phyloP scores from a whole-genome alignment of 1,140 invertebrate species.

The Leptinotarsa undecemlineata region DNA sequence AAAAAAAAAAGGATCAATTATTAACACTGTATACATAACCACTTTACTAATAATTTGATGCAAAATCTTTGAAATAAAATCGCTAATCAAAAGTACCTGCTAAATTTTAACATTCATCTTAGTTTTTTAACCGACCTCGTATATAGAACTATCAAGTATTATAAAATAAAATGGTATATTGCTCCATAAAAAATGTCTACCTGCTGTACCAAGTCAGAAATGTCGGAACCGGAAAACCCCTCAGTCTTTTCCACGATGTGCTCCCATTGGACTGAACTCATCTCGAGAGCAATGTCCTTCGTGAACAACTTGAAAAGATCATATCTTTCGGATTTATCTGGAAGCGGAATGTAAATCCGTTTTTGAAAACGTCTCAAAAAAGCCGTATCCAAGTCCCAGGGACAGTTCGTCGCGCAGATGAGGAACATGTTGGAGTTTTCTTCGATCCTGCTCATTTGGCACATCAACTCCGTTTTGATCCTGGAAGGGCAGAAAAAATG shows the following conservation, averaged over 20 bases:
- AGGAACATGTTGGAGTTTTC: slow-evolving; percentile 57
- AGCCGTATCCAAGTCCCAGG: slow-evolving; percentile 67
- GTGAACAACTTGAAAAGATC: slow-evolving; percentile 43
- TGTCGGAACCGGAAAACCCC: slow-evolving; percentile 63
- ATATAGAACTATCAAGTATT: no score
- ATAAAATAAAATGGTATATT: no score
- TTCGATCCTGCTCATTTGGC: slow-evolving; percentile 58
- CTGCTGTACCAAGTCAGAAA: slow-evolving; percentile 57
- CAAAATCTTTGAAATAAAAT: no score
- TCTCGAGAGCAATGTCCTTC: slow-evolving; percentile 30
- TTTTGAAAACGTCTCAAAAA: slow-evolving; percentile 65
- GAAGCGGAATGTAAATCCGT: slow-evolving; percentile 63
- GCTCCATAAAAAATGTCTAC: background rate
- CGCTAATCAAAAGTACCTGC: no score
- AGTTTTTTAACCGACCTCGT: no score
- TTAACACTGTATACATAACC: background rate
- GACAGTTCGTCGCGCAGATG: slow-evolving; percentile 67
- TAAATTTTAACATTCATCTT: no score
- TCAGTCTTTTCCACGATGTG: slow-evolving; percentile 58
- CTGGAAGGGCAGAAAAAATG: slow-evolving; percentile 40
- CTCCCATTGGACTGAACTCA: slow-evolving; percentile 48
- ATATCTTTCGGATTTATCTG: slow-evolving; percentile 54
- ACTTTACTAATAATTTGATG: no score
- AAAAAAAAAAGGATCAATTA: background rate
- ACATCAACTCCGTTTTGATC: slow-evolving; percentile 63